These are phyloP conservation scores for Venturia canescens DNA, from an alignment of 1,140 invertebrate genomes.

Conservation along the genomic window DNA sequence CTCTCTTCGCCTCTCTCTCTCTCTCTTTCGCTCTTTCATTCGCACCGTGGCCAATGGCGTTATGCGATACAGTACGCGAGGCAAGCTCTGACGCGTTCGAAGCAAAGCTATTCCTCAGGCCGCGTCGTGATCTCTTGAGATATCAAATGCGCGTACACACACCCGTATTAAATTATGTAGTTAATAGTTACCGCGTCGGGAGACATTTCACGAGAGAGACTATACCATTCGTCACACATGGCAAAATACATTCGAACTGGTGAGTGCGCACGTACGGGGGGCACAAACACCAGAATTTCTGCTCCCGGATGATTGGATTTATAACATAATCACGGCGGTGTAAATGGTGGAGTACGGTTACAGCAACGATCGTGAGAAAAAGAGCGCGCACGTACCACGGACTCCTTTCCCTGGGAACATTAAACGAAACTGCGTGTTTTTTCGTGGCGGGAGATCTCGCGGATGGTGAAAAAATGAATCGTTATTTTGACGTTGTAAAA, in stretches of 20 bases:
- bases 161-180: constrained; percentile 27
- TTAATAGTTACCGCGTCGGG: constrained; percentile 10
- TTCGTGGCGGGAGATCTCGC: no score
- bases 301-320: not conserved
- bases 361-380: not conserved
- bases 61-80: not conserved
- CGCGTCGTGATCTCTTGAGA: constrained; percentile 15
- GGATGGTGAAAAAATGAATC: no score
- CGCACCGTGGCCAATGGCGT: not conserved
- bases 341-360: not conserved
- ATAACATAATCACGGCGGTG: constrained; percentile 6
- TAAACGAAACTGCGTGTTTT: no score
- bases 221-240: not conserved
- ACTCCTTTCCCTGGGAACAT: not conserved
- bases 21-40: not conserved
- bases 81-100: not conserved
- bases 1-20: not conserved
- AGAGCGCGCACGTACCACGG: not conserved
- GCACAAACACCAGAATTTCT: not conserved
- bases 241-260: not conserved
- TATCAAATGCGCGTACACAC: constrained; percentile 6
- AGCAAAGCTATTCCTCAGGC: not conserved
- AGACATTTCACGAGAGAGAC: not conserved
- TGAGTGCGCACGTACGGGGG: not conserved
- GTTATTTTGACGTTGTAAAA: no score